phyloP scores from a whole-genome alignment of 2,888 invertebrate genomes.

The Quadroppia sp. region DNA sequence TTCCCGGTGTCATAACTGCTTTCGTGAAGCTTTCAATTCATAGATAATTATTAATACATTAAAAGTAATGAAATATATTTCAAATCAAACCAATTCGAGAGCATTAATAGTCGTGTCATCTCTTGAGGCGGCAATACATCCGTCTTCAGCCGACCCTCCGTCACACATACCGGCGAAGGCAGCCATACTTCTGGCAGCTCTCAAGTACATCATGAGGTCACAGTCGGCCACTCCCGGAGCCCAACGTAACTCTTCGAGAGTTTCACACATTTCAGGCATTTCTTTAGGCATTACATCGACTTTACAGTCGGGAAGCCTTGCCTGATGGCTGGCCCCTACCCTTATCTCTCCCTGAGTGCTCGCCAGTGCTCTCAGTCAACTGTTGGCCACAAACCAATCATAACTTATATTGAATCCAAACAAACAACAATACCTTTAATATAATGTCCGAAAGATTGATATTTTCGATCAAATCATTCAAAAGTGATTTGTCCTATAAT shows the following conservation, averaged over 20 bases:
- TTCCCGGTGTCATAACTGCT: slow-evolving; percentile 94
- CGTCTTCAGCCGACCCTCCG: slow-evolving; percentile 94
- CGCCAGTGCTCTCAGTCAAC: slow-evolving; percentile 53
- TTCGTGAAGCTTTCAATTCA: slow-evolving; percentile 70
- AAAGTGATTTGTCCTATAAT: too few species aligned
- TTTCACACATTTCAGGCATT: slow-evolving; percentile 53
- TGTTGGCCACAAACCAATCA: slow-evolving; percentile 4
- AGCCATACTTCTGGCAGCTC: slow-evolving; percentile 93
- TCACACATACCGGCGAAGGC: slow-evolving; percentile 99
- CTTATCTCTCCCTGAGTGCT: slow-evolving; percentile 61
- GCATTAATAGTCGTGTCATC: slow-evolving; percentile 98
- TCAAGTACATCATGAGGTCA: slow-evolving; percentile 93
- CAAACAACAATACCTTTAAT: not conserved
- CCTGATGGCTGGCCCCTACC: slow-evolving; percentile 61
- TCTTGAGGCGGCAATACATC: slow-evolving; percentile 90
- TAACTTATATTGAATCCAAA: not conserved
- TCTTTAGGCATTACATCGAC: slow-evolving; percentile 52
- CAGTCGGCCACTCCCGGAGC: slow-evolving; percentile 89
- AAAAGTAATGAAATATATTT: not conserved
- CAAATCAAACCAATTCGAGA: slow-evolving; percentile 70
- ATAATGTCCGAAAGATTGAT: too few species aligned
- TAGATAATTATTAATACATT: not conserved
- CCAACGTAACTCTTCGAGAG: slow-evolving; percentile 86
- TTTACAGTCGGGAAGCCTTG: slow-evolving; percentile 53
- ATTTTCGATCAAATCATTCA: too few species aligned